Conservation (phyloP, 2,113 vertebrate species). For the Acinonyx jubatus region DNA sequence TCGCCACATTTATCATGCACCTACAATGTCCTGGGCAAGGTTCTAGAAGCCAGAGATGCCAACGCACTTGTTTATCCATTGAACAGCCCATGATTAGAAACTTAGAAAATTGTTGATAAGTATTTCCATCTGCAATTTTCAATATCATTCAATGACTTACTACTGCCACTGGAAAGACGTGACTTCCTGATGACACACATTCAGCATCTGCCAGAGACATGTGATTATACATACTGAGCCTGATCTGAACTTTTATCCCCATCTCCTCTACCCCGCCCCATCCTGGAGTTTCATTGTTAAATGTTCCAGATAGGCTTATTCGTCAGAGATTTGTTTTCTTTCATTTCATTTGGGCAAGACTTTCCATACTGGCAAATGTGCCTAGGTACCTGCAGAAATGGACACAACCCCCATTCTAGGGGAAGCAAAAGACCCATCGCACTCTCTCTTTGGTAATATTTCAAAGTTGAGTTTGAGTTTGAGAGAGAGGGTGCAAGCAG, state of each 20-base stretch:
- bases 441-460: constrained; percentile 48
- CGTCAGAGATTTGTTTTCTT: constrained; percentile 42
- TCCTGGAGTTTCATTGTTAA: not conserved
- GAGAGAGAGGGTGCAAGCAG: no score
- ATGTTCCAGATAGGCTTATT: not conserved
- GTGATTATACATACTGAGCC: not conserved
- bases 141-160: not conserved
- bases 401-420: not conserved
- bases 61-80: not conserved
- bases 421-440: not conserved
- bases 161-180: not conserved
- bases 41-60: not conserved
- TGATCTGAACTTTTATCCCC: not conserved
- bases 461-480: not conserved
- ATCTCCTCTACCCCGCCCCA: not conserved
- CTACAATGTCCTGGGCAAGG: not conserved
- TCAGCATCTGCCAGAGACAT: not conserved
- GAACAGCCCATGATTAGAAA: not conserved
- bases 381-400: not conserved
- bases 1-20: not conserved
- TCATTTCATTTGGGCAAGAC: constrained; percentile 23
- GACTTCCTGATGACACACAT: constrained; percentile 45
- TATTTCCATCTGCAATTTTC: not conserved
- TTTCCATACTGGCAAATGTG: constrained; percentile 13
- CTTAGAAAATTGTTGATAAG: constrained; percentile 21